Evolutionary conservation across 92 coral and sea anemone genomes (phyloP).

Genomic region (Epizoanthus scotinus): DNA sequence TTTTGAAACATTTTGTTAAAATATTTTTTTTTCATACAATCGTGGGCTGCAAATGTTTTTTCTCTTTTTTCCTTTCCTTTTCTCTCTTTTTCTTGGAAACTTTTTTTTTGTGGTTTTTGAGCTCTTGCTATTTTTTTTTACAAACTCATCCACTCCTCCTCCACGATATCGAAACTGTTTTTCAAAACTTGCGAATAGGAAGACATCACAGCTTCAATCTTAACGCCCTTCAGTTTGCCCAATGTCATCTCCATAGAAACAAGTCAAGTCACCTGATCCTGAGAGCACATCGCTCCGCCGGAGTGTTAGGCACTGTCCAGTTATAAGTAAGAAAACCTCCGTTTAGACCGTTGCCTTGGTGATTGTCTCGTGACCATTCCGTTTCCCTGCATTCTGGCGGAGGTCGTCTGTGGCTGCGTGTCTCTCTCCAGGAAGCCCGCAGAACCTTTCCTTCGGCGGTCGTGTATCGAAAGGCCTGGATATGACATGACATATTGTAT

Average conservation of each 20-base stretch:
- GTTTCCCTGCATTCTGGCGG: constrained; percentile 37
- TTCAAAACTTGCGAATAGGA: too few relatives aligned
- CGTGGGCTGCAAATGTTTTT: too few relatives aligned
- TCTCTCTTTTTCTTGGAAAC: too few relatives aligned
- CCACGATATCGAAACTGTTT: too few relatives aligned
- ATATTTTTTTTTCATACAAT: too few relatives aligned
- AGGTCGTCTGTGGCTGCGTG: constrained; percentile 17
- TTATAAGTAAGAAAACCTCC: constrained; percentile 36
- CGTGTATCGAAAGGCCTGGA: constrained; percentile 15
- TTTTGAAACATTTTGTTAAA: too few relatives aligned
- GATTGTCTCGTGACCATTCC: constrained; percentile 48
- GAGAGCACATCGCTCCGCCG: constrained; percentile 26
- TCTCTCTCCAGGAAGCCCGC: constrained; percentile 10
- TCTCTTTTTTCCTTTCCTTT: too few relatives aligned
- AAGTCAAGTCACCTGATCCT: constrained; percentile 20
- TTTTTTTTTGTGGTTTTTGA: too few relatives aligned
- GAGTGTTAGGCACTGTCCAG: constrained; percentile 39
- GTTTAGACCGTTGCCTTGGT: constrained; percentile 42
- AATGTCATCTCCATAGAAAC: not conserved
- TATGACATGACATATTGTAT: not conserved
- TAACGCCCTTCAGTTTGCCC: too few relatives aligned
- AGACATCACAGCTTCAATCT: too few relatives aligned
- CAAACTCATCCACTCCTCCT: too few relatives aligned
- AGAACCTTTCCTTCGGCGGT: constrained; percentile 5
- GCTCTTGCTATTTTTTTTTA: too few relatives aligned